These are phyloP conservation scores for Fabriciana adippe DNA, from an alignment of 2,888 invertebrate genomes.

Conservation along the genomic window DNA sequence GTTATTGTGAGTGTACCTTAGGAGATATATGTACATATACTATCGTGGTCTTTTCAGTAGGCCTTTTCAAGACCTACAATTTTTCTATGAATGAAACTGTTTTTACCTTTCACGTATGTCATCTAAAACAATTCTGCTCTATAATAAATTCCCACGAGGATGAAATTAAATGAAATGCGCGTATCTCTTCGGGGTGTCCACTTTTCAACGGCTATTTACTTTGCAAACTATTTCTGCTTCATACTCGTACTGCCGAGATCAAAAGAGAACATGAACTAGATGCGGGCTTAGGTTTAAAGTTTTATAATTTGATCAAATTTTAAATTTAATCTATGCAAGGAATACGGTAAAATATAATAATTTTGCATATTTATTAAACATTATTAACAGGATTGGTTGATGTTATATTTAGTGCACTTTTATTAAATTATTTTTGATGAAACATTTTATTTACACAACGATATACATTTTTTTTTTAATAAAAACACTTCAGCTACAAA, in stretches of 20 bases:
- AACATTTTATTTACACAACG: too few species aligned
- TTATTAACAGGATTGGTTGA: background rate
- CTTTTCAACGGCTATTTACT: conserved; percentile 55
- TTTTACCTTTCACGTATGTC: too few species aligned
- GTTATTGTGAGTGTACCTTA: too few species aligned
- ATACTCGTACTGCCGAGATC: conserved; percentile 38
- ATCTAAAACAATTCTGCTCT: too few species aligned
- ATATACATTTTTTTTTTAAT: too few species aligned
- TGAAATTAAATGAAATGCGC: conserved; percentile 7
- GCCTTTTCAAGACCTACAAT: too few species aligned
- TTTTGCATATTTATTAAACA: background rate
- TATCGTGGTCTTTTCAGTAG: too few species aligned
- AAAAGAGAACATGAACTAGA: conserved; percentile 29
- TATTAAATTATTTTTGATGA: conserved; percentile 6
- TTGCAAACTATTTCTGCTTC: conserved; percentile 46
- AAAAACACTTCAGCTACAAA: background rate
- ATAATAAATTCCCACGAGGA: too few species aligned
- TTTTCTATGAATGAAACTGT: too few species aligned
- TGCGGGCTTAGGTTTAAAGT: conserved; percentile 32
- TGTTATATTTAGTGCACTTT: too few species aligned
- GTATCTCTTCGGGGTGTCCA: conserved; percentile 55
- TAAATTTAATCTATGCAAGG: conserved; percentile 4
- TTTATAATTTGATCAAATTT: conserved; percentile 18
- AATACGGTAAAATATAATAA: background rate
- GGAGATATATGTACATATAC: too few species aligned